Evolutionary conservation across 1,140 invertebrate species (phyloP), one percentile per base, ranked within the genome.

Genomic region (Papilio glaucus): DNA sequence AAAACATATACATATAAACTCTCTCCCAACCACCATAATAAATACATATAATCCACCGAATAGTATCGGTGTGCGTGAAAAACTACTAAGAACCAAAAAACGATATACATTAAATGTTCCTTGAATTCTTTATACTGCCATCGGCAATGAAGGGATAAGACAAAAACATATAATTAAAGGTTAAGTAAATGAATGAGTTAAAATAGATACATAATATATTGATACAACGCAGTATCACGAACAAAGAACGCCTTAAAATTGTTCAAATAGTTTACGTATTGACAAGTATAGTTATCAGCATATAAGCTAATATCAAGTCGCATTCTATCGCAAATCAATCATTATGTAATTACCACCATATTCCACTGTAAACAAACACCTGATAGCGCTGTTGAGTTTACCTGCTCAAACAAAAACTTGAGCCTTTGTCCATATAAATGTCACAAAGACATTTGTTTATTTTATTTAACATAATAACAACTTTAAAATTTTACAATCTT

Each of bases 291-390:
- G 15, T 18, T 65, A 65, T 65, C 62, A 65, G 37, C 18, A 65
- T 39, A 65, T 38, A 65, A 39, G 37, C 33, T 21, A 24, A 65
- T 65, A 18, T 65, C 62, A 65, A 65, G 62, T 65, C 7, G 37
- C 62, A 45, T 29, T 68, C 39, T 68, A 26, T 24, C 39, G 39
- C 4, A 65, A 65, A 38, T 4, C 37, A 18, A 7, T 39, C 29
- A 24, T 39, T 65, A 38, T 41, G 10, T 65, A 65, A 65, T 39
- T 65, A 61, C n/a, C 60, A 38, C 37, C 37, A 21, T 65, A 65
- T 39, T 24, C 37, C 2, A 39, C 15, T 65, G 13, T 41, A 65
- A 41, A 65, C 62, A 65, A 41, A 65, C 62, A 65, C 62, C 37
- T 65, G 62, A 65, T 39, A 39, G 37, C 33, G 21, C 0, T 60